These are phyloP conservation scores for Vanessa tameamea DNA, from an alignment of 1,140 invertebrate species.

Conservation along the genomic window DNA sequence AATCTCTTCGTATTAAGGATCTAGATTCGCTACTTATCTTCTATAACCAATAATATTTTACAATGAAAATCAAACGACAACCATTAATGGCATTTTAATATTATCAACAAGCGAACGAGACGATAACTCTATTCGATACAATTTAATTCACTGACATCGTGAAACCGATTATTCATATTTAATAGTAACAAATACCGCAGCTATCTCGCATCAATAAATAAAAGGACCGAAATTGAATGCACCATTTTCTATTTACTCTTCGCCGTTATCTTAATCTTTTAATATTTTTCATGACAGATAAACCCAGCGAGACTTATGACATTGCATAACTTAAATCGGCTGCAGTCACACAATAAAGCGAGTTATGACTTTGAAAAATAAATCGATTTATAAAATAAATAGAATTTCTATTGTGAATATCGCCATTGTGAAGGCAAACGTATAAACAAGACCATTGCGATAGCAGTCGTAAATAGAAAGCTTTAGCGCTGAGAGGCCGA, in stretches of 20 bases:
- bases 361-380: constrained; percentile 52
- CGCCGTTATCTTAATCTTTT: constrained; percentile 50
- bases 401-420: constrained; percentile 39
- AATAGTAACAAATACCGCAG: constrained; percentile 13
- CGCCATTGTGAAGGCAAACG: constrained; percentile 33
- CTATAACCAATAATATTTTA: background rate
- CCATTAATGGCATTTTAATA: constrained; percentile 7
- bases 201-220: constrained; percentile 24
- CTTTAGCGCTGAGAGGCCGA: constrained; percentile 30
- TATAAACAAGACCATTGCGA: constrained; percentile 39
- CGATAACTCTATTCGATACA: background rate
- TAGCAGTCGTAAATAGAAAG: constrained; percentile 25
- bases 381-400: constrained; percentile 44
- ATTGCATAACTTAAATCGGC: constrained; percentile 47
- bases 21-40: background rate
- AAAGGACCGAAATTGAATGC: constrained; percentile 26
- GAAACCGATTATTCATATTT: constrained; percentile 4
- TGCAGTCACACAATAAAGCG: constrained; percentile 38
- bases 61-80: background rate
- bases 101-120: background rate
- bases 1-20: too few species aligned
- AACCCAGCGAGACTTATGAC: constrained; percentile 48
- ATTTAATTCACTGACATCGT: background rate
- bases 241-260: constrained; percentile 21
- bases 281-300: constrained; percentile 51